Percentiles rank a stretch among this genome's conserved stretches.
phyloP scores from a whole-genome alignment of 2,113 vertebrate genomes.

The Psilopsiagon aurifrons region DNA sequence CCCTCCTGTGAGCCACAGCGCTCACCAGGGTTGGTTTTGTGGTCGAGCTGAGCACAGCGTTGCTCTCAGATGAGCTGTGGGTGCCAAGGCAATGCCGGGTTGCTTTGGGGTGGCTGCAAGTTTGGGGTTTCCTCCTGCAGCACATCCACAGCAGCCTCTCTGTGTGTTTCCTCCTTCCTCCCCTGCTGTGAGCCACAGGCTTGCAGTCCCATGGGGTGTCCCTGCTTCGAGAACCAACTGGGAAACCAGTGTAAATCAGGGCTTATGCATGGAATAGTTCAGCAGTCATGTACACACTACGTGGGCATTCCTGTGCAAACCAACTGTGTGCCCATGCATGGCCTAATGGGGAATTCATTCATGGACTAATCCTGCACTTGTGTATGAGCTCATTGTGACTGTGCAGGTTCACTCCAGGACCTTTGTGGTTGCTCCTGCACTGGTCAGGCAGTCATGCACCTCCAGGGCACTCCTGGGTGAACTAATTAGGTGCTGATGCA shows the following conservation, averaged over 20 bases:
- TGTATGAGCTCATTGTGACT: not conserved
- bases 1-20: not conserved
- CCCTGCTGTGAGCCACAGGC: fast-evolving
- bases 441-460: no score
- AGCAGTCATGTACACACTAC: not conserved
- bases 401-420: not conserved
- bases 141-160: not conserved
- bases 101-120: not conserved
- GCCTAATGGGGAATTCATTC: not conserved
- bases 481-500: not conserved
- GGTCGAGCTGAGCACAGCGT: not conserved
- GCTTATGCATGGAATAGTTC: not conserved
- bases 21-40: not conserved
- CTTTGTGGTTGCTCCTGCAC: fast-evolving
- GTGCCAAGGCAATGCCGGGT: not conserved
- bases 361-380: not conserved
- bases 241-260: not conserved
- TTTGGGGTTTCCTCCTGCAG: not conserved
- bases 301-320: not conserved
- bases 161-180: not conserved
- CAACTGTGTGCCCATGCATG: not conserved
- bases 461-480: not conserved
- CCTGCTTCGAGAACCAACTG: fast-evolving
- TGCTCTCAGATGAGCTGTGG: not conserved
- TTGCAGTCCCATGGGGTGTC: not conserved